Evolutionary conservation across 2,888 invertebrate genomes (phyloP), one percentile per base, ranked within the genome.

Genomic region (Drosophila cognata): DNA sequence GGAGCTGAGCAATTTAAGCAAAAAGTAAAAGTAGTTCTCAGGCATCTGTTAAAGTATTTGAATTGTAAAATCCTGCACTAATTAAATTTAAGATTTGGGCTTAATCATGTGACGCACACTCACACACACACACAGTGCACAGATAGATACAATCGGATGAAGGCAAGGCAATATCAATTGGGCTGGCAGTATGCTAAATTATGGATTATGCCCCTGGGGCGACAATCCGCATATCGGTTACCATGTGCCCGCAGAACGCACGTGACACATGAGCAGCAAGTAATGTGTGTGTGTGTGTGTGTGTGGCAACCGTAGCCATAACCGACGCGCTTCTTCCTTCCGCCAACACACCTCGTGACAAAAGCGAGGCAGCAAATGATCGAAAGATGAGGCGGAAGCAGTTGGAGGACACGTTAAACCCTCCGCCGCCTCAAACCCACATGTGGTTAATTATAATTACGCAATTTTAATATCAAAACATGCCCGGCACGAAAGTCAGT

Each of bases 361-460:
- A 76, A 79, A 68, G 64, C 67, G 16, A 43, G 63, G 36, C 52
- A 60, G 55, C 67, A 70, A 73, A 69, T 69, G 75, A 73, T 64
- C 71, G 71, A 48, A 67, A 71, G 82, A 69, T 71, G 62, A 80
- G 71, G 71, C 81, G 88, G 77, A 81, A 76, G 71, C 81, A 74
- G 74, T 73, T 66, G 76, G 73, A 74, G 82, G 76, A 84, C 74
- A 82, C 70, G 82, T 76, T 84, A 77, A 82, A 61, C 82, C 71
- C 55, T 43, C 51, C 38, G 11, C 28, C 29, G 10, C 16, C 18
- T 43, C 74, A 52, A 71, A 82, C 81, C 82, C 90, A 90, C 91
- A 91, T 88, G 90, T 88, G 91, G 89, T 91, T 91, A 92, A 92
- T 92, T 91, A 90, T 92, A 92, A 92, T 92, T 91, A 91, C 83